phyloP scores from a whole-genome alignment of 2,888 invertebrate species.

The Phorcus lineatus region DNA sequence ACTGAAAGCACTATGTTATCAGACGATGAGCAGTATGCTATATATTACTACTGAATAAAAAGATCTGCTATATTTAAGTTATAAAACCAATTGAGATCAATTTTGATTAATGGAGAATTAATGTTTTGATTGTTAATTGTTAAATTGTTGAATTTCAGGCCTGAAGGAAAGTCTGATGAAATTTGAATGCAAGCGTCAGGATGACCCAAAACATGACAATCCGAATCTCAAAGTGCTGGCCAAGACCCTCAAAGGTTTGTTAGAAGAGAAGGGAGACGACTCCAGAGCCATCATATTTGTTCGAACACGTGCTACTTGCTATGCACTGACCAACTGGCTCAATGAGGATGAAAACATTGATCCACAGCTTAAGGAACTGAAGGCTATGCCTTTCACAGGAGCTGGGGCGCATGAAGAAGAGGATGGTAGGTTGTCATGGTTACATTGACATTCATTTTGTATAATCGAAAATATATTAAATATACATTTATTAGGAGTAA shows the following conservation, averaged over 20 bases:
- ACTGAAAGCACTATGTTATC: too few relatives aligned
- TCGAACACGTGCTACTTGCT: conserved; percentile 54
- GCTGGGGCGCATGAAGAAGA: conserved; percentile 35
- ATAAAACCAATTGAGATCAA: too few relatives aligned
- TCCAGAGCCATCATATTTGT: conserved; percentile 59
- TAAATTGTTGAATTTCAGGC: too few relatives aligned
- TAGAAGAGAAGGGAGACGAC: conserved; percentile 39
- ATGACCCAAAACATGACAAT: conserved; percentile 44
- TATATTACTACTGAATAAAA: too few relatives aligned
- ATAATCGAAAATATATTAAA: too few relatives aligned
- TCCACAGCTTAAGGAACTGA: conserved; percentile 29
- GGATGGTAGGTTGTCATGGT: conserved; percentile 37
- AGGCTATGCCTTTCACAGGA: conserved; percentile 46
- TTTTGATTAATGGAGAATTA: too few relatives aligned
- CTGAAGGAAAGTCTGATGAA: conserved; percentile 40
- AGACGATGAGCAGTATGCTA: too few relatives aligned
- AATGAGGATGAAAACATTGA: conserved; percentile 22
- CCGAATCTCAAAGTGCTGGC: conserved; percentile 50
- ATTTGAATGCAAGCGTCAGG: not conserved
- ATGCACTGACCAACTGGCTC: conserved; percentile 49
- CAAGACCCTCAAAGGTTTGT: conserved; percentile 38
- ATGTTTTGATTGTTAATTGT: too few relatives aligned
- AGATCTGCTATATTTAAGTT: too few relatives aligned
- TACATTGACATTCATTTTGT: too few relatives aligned
- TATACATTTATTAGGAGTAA: too few relatives aligned